Percentiles rank a stretch among this genome's conserved stretches.
These are phyloP conservation scores for Orthonevra nobilis DNA, from an alignment of 2,888 invertebrate species.

Conservation along the genomic window DNA sequence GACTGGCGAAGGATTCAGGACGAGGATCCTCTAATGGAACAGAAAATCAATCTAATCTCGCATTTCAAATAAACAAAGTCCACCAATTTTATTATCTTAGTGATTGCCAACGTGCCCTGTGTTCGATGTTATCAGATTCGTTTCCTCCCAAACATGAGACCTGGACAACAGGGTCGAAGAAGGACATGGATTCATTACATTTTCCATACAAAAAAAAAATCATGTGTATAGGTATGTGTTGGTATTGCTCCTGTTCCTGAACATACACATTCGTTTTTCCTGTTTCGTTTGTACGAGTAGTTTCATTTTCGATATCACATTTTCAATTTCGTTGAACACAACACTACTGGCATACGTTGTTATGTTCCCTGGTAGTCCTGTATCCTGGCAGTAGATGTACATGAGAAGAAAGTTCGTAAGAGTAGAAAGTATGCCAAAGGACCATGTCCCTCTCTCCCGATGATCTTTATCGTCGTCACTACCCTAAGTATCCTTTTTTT, in stretches of 20 bases:
- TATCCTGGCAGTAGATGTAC: conserved; percentile 7
- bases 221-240: no score
- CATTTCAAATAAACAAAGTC: conserved; percentile 59
- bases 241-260: no score
- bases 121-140: conserved; percentile 11
- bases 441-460: conserved; percentile 18
- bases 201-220: no score
- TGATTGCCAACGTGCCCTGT: conserved; percentile 55
- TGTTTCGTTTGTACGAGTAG: conserved; percentile 15
- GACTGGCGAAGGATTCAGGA: no score
- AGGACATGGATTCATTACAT: conserved; percentile 38
- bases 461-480: conserved; percentile 44
- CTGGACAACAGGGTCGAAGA: not conserved
- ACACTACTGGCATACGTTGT: not conserved
- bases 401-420: conserved; percentile 11
- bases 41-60: conserved; percentile 57
- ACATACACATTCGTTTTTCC: no score
- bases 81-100: conserved; percentile 55
- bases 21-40: conserved; percentile 27
- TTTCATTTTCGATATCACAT: conserved; percentile 8
- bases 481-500: conserved; percentile 50
- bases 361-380: no score
- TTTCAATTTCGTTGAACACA: conserved; percentile 48
- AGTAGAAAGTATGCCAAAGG: no score
- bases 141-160: conserved; percentile 7